Percentiles rank a stretch among this genome's conserved stretches.
These are phyloP conservation scores for Macroramphosus scolopax DNA, from an alignment of 2,797 vertebrate genomes.

Conservation along the genomic window DNA sequence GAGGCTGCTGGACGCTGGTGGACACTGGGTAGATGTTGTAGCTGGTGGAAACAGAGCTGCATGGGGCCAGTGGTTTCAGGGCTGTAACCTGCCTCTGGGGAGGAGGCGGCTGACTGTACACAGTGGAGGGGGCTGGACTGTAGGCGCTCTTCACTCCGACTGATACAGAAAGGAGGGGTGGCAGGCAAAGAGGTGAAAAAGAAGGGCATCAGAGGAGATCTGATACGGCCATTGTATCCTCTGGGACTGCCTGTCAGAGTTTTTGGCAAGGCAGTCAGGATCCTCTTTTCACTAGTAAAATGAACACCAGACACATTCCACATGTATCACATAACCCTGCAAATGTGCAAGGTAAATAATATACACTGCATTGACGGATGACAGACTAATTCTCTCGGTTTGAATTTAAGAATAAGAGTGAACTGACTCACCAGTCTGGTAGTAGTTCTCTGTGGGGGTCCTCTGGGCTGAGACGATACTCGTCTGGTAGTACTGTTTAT, in stretches of 20 bases:
- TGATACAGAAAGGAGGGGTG: conserved; percentile 13
- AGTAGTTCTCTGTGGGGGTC: conserved; percentile 62
- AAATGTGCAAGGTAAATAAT: conserved; percentile 5
- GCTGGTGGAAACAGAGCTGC: conserved; percentile 70
- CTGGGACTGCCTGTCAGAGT: conserved; percentile 9
- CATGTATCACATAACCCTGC: conserved; percentile 4
- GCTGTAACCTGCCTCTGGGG: conserved; percentile 77
- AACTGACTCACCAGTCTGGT: conserved; percentile 71
- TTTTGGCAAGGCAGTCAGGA: conserved; percentile 19
- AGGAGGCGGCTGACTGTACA: conserved; percentile 76
- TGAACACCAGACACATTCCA: conserved; percentile 16
- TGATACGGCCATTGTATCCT: conserved; percentile 1
- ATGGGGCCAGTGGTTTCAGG: conserved; percentile 70
- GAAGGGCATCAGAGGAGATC: conserved; percentile 8
- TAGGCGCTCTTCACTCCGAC: conserved; percentile 75
- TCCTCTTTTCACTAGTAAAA: conserved; percentile 21
- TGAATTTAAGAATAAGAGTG: not conserved
- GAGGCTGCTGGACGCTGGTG: conserved; percentile 73
- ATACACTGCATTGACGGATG: not conserved
- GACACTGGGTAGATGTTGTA: conserved; percentile 75
- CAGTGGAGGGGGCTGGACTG: conserved; percentile 67
- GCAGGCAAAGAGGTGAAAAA: not conserved
- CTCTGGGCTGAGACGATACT: conserved; percentile 66
- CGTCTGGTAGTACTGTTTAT: conserved; percentile 73
- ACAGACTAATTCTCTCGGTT: too few species aligned